These are phyloP conservation scores for Tetropium fuscum DNA, from an alignment of 2,888 invertebrate species.

Conservation along the genomic window DNA sequence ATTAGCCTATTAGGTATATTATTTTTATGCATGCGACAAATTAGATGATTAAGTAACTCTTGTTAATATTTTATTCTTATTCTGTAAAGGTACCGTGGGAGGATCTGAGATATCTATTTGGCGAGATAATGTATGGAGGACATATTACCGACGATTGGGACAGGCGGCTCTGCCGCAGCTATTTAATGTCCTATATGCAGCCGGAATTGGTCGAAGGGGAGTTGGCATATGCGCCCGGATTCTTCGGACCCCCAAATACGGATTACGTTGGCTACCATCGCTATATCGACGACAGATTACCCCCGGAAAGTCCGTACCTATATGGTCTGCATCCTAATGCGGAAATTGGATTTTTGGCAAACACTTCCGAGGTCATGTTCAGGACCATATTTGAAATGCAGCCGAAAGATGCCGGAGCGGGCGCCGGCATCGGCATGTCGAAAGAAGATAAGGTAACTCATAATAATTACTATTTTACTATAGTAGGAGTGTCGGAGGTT, in stretches of 20 bases:
- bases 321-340: constrained; percentile 96
- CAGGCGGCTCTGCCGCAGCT: constrained; percentile 85
- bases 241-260: constrained; percentile 87
- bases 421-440: constrained; percentile 76
- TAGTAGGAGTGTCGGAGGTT: too few relatives aligned
- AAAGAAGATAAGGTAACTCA: constrained; percentile 84
- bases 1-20: too few relatives aligned
- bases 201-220: constrained; percentile 91
- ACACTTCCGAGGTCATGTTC: constrained; percentile 87
- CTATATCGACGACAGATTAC: constrained; percentile 89
- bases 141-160: constrained; percentile 99
- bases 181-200: constrained; percentile 89
- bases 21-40: too few relatives aligned
- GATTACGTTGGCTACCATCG: constrained; percentile 89
- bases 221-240: constrained; percentile 80
- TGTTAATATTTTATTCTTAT: too few relatives aligned
- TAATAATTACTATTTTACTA: too few relatives aligned
- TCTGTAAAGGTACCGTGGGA: constrained; percentile 82
- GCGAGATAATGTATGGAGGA: constrained; percentile 98
- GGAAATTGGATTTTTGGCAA: constrained; percentile 93
- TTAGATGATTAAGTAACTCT: too few relatives aligned
- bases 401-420: constrained; percentile 82
- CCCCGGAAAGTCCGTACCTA: constrained; percentile 88
- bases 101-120: constrained; percentile 92
- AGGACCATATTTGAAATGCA: constrained; percentile 90